Conservation (phyloP, 2,113 vertebrate species). For the Motacilla tschutschensis region DNA sequence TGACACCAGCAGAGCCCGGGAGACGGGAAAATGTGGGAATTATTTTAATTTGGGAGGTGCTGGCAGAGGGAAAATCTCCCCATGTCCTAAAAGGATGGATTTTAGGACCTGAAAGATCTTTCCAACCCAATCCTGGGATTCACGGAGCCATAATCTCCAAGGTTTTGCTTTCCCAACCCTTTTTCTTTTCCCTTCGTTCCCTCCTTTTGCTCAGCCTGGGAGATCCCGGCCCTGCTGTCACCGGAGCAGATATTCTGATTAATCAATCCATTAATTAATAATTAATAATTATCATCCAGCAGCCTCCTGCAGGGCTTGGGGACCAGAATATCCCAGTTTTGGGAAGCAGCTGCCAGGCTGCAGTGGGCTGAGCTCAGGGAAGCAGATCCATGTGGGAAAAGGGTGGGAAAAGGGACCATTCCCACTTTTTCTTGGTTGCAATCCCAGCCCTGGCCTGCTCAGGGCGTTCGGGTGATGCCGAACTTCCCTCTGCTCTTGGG, state of each 20-base stretch:
- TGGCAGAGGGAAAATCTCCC: neutral
- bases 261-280: neutral
- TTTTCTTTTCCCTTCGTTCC: fast-evolving
- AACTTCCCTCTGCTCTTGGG: neutral
- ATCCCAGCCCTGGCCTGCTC: neutral
- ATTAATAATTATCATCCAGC: fast-evolving
- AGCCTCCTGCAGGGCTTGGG: neutral
- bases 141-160: fast-evolving
- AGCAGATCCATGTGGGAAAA: neutral
- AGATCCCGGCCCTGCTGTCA: neutral
- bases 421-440: neutral
- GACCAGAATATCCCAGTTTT: fast-evolving
- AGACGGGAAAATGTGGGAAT: neutral
- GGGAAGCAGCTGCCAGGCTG: neutral
- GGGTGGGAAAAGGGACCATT: neutral
- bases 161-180: neutral
- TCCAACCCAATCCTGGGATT: neutral
- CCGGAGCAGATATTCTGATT: neutral
- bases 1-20: fast-evolving
- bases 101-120: neutral
- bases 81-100: fast-evolving
- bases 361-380: neutral
- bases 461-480: fast-evolving
- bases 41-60: fast-evolving
- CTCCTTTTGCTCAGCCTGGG: neutral